These are phyloP conservation scores for Amblyornis subalaris DNA, from an alignment of 2,113 vertebrate genomes.

Conservation along the genomic window DNA sequence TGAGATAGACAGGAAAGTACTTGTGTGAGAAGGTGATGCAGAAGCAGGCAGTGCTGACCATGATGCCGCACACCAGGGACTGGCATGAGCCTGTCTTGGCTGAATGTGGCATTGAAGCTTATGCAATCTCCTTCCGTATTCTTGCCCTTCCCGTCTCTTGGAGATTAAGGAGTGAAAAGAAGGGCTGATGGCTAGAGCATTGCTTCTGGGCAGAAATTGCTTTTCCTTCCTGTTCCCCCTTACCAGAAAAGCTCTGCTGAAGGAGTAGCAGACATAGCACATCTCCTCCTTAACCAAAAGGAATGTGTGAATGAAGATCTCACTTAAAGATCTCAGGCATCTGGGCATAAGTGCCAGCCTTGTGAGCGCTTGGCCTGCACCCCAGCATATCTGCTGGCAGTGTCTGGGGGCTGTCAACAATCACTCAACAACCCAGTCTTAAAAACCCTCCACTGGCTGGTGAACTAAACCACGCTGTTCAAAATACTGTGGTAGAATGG, in stretches of 20 bases:
- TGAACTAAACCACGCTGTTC: not conserved
- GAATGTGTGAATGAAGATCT: not conserved
- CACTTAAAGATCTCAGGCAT: not conserved
- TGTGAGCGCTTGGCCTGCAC: accelerated
- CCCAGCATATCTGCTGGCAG: not conserved
- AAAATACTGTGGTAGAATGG: not conserved
- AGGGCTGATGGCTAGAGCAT: not conserved
- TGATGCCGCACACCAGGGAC: accelerated
- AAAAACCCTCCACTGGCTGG: not conserved
- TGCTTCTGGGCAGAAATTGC: not conserved
- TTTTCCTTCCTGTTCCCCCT: not conserved
- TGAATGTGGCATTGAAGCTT: not conserved
- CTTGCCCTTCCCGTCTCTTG: not conserved
- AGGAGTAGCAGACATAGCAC: not conserved
- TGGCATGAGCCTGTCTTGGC: not conserved
- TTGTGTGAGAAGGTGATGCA: not conserved
- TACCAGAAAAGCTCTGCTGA: not conserved
- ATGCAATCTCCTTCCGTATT: not conserved
- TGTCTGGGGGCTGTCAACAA: not conserved
- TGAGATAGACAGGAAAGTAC: not conserved
- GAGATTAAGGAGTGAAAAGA: not conserved
- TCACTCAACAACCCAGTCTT: accelerated
- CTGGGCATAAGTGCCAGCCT: accelerated
- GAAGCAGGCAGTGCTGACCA: not conserved
- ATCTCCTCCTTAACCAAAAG: not conserved